Conservation (phyloP, 2,113 vertebrate genomes). For the Campylorhamphus procurvoides region DNA sequence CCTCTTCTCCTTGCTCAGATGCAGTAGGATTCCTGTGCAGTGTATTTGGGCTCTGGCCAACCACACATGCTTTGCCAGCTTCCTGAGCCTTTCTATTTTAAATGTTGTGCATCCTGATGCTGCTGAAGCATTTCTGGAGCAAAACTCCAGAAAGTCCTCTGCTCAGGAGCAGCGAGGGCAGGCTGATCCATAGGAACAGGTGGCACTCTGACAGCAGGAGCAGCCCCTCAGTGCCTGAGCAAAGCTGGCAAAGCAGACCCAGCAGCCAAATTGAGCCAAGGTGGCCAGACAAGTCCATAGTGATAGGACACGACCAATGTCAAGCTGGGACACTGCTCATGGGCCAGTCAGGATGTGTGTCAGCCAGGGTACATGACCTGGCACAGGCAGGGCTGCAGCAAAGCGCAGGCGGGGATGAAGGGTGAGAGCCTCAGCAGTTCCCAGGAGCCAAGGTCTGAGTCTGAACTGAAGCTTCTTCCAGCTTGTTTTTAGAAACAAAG, state of each 20-base stretch:
- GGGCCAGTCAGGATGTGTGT: background rate
- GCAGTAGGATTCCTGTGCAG: background rate
- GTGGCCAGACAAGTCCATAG: background rate
- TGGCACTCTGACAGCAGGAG: background rate
- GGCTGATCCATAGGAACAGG: background rate
- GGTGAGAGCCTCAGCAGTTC: background rate
- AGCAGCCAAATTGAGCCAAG: background rate
- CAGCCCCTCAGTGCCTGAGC: background rate
- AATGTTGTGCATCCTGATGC: background rate
- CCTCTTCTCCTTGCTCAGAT: background rate
- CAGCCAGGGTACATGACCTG: background rate
- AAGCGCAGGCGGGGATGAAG: background rate
- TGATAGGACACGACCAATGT: rapidly evolving
- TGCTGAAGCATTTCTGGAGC: background rate
- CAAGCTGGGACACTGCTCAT: background rate
- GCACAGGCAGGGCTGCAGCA: background rate
- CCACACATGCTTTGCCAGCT: background rate
- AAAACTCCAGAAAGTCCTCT: background rate
- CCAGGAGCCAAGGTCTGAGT: background rate
- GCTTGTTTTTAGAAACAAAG: background rate
- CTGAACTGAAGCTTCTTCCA: background rate
- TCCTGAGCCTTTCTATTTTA: background rate
- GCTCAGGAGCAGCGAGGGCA: background rate
- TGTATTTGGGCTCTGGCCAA: background rate
- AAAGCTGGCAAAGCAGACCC: background rate